Percentiles rank a stretch among this genome's conserved stretches.
These are phyloP conservation scores for Hemitrygon akajei DNA, from an alignment of 2,797 vertebrate genomes.

Conservation along the genomic window DNA sequence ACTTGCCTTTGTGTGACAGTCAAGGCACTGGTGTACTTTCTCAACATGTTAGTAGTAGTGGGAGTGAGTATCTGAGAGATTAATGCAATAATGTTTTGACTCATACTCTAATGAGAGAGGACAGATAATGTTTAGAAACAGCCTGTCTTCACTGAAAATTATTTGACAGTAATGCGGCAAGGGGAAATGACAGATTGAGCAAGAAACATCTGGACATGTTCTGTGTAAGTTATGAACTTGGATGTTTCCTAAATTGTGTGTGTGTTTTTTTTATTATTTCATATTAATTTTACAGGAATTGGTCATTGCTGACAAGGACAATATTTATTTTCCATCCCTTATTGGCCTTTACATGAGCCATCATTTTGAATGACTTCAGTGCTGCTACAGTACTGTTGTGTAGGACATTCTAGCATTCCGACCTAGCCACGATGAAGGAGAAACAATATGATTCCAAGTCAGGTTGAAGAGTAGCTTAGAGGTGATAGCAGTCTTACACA, in stretches of 20 bases:
- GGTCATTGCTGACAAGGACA: no score
- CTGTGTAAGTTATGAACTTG: background rate
- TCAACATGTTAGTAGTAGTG: background rate
- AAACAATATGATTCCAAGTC: no score
- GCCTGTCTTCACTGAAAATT: background rate
- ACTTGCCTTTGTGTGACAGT: background rate
- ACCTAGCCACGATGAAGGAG: no score
- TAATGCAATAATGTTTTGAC: background rate
- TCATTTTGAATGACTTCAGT: no score
- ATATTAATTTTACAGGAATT: no score
- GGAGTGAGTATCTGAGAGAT: background rate
- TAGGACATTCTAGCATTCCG: no score
- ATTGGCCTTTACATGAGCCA: no score
- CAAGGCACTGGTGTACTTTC: background rate
- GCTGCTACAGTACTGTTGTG: no score
- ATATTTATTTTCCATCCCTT: no score
- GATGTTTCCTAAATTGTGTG: background rate
- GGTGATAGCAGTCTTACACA: no score
- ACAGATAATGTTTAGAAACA: background rate
- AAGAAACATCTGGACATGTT: background rate
- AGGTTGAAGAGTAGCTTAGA: no score
- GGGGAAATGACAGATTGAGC: background rate
- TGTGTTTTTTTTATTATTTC: background rate
- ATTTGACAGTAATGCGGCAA: background rate
- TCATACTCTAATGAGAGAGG: background rate